Evolutionary conservation across 2,888 invertebrate species (phyloP), one percentile per base, ranked within the genome.

Genomic region (Heliconius cydno): DNA sequence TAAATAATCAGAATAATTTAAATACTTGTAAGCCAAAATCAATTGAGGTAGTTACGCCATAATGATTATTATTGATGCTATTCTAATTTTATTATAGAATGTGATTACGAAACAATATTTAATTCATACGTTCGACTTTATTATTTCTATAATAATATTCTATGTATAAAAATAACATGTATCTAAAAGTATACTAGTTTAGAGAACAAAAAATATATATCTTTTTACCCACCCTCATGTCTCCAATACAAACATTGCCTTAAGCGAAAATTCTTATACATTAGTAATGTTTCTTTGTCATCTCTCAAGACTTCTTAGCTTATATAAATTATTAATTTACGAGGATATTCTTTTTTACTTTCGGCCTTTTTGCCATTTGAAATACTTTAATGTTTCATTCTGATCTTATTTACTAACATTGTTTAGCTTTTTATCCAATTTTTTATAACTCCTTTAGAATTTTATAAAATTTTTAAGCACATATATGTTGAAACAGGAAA

Each of bases 261-360:
- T 66, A 60, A 78, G 80, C 66, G 73, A 78, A 81, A 77, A 74
- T 78, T 78, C 77, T 74, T 81, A 81, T 79, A 79, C 79, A 81
- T 81, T 79, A 79, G 75, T 81, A 81, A 81, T 78, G 81, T 81
- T 79, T 79, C 78, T 80, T 81, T 80, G 81, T 81, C 78, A 79
- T 81, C 81, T 79, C 81, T 76, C 81, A 80, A 81, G 81, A 80
- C 81, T 78, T 79, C 77, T 81, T 70, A 81, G 79, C 79, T 76
- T 78, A 78, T 79, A 81, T 79, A 79, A 81, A 81, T 81, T 79
- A 81, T 81, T 78, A 80, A 81, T 80, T 81, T 81, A 79, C 78
- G 76, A 41, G 63, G 78, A 75, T 79, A 75, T 77, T 78, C 73
- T 78, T 76, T 79, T 60, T 81, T 79, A 76, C 66, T 78, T 78